These are phyloP conservation scores for Cinclus cinclus DNA, from an alignment of 2,113 vertebrate species.

Conservation along the genomic window DNA sequence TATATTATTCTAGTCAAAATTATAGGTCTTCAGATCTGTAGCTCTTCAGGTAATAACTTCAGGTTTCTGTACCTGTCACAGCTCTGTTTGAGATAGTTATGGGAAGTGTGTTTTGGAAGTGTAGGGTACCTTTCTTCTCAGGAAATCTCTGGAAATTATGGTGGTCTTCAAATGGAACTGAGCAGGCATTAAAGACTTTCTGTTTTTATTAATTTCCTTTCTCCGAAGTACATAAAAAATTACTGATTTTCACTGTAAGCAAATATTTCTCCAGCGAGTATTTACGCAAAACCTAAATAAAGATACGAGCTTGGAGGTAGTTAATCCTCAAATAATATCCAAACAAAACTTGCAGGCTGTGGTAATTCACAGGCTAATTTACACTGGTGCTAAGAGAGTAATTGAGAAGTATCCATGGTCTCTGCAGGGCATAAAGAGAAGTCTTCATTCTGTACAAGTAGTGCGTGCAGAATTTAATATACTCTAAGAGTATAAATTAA, in stretches of 20 bases:
- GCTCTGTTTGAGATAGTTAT: background rate
- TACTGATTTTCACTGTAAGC: fast-evolving
- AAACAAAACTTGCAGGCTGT: background rate
- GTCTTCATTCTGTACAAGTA: background rate
- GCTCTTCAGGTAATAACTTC: background rate
- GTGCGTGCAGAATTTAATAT: background rate
- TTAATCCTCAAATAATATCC: background rate
- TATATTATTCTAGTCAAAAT: background rate
- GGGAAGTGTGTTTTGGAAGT: background rate
- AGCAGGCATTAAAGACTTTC: background rate
- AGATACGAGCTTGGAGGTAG: background rate
- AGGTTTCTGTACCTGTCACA: background rate
- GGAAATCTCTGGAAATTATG: background rate
- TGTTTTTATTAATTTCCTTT: background rate
- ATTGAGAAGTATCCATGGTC: background rate
- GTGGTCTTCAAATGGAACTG: background rate
- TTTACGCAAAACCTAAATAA: background rate
- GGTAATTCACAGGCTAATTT: background rate
- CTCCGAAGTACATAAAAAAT: background rate
- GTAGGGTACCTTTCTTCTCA: background rate
- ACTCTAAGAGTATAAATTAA: background rate
- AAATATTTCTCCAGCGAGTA: background rate
- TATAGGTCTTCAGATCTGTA: background rate
- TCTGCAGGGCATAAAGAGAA: background rate
- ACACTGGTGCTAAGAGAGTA: background rate